Base-by-base conservation (phyloP, 2,113 vertebrate species). In the Oreochromis niloticus region DNA sequence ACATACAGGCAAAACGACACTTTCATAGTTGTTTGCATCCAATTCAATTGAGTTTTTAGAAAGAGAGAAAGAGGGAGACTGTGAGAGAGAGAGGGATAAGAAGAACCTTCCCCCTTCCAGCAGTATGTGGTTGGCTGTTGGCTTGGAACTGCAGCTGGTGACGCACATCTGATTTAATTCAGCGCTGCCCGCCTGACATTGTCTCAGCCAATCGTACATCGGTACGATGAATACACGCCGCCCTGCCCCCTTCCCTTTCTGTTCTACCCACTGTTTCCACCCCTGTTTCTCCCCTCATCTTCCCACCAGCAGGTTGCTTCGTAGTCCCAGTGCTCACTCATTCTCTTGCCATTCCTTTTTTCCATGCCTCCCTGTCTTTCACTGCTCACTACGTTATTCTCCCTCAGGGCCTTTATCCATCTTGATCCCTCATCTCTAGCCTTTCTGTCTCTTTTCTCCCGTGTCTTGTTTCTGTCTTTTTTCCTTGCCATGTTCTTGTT, bases 141-240 rank as follows among this genome's bases (percentile, higher is more conserved):
- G 95, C 94, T 96, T 95, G 94, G 93, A 94, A 93, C 95, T 95
- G 95, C 94, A 97, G 90, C 88, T 83, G 94, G 96, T 96, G 97
- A 97, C 95, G 96, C 96, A 97, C 96, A 96, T 96, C 95, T 96
- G 96, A 97, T 97, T 97, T 96, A 91, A 95, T 96, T 96, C 97
- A 95, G 94, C 94, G 91, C 95, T 93, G 91, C 91, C 92, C 32
- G 84, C 91, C 89, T 91, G 91, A 94, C 48, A 46, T 59, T 30
- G 82, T 52, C 87, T 81, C 68, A 11, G 71, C 94, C 94, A 95
- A 95, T 95, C 91, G 92, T 61, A 39, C 17, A 3, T 79, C 83
- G 63, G 88, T 83, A 75, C 2, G 13, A 81, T 88, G 85, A 90
- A 84, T 61, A 82, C 92, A 90, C 14, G 9, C 61, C n/a, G 30